Percentiles rank a stretch among this genome's conserved stretches.
These are phyloP conservation scores for Argyresthia goedartella DNA, from an alignment of 2,888 invertebrate species.

Conservation along the genomic window DNA sequence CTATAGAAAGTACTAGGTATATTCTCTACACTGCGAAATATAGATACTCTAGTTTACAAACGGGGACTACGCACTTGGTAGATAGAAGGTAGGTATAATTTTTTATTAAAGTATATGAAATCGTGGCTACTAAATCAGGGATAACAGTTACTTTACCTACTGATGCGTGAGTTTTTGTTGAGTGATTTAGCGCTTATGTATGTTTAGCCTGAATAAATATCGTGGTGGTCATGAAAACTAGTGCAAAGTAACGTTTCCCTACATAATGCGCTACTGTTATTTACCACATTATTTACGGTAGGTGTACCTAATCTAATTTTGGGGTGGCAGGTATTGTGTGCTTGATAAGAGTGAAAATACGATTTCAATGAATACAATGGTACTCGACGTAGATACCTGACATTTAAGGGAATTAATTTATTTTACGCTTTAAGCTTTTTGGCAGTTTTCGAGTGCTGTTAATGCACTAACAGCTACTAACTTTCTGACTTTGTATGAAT, in stretches of 20 bases:
- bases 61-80: background rate
- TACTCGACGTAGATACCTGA: too few relatives aligned
- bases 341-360: background rate
- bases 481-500: constrained; percentile 55
- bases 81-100: background rate
- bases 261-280: background rate
- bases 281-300: too few relatives aligned
- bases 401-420: background rate
- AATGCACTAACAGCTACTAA: constrained; percentile 70
- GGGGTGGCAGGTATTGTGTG: background rate
- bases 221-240: background rate
- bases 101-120: background rate
- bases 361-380: too few relatives aligned
- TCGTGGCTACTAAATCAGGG: constrained; percentile 11
- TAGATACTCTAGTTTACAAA: background rate
- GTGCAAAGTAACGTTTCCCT: background rate
- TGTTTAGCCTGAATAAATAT: background rate
- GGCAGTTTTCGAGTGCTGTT: constrained; percentile 54
- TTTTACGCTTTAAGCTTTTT: constrained; percentile 17
- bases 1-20: too few relatives aligned
- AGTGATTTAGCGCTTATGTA: background rate
- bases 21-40: too few relatives aligned
- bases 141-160: constrained; percentile 25
- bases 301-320: background rate
- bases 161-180: background rate